Evolutionary conservation across 2,888 invertebrate species (phyloP), one percentile per base, ranked within the genome.

Genomic region (Hipparchia semele): DNA sequence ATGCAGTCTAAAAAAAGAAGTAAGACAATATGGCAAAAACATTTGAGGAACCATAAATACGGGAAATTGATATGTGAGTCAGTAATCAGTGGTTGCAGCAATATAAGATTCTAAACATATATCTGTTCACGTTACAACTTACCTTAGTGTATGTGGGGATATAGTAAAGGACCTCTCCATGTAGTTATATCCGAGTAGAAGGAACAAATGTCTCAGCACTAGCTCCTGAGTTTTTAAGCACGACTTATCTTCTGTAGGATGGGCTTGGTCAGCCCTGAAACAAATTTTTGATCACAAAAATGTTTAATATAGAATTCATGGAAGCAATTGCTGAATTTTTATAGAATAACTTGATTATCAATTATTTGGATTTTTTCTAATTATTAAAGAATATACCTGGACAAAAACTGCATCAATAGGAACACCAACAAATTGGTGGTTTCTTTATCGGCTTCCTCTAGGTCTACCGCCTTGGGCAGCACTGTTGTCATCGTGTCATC

Each of bases 351-450:
- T 23, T 23, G 23, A 23, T 23, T 23, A 0, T 23, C 23, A 0
- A 23, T 23, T 23, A 23, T 23, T 23, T 23, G 23, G 23, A 23
- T 23, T 23, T 23, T 23, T 23, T 23, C 23, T 23, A 23, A 23
- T 0, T 23, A 23, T 23, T 49, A 53, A 33, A 12, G 12, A 45
- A 23, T 6, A 5, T 75, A 91, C 94, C 94, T 90, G 0, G 98
- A 98, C 86, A 99, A 94, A 87, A 99, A 99, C 94, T 99, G 99
- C 97, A 99, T 99, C 12, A 99, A 95, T n/a, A 99, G 95, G 82
- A 99, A 98, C 10, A 99, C 97, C 56, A 99, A 94, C 46, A 99
- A 94, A 87, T 99, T 99, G 81, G 99, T 97, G 0, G 99, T 99
- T 90, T 99, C 99, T 79, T 97, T 96, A 85, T 99, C 99, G 1